phyloP scores from a whole-genome alignment of 2,797 vertebrate species.

The Microtus californicus region DNA sequence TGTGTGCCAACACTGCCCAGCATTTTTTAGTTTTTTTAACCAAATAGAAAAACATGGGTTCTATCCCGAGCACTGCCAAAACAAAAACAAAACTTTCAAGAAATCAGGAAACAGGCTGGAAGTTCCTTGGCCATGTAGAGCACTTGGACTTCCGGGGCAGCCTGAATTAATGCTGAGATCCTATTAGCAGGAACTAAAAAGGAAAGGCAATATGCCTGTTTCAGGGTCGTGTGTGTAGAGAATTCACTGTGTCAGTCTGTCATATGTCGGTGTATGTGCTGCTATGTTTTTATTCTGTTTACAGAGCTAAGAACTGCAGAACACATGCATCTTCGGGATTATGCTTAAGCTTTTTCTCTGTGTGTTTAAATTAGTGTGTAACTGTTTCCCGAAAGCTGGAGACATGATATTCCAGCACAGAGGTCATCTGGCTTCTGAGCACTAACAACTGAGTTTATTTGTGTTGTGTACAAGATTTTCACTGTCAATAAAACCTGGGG shows the following conservation, averaged over 20 bases:
- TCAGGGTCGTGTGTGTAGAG: constrained; percentile 5
- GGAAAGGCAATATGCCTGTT: neutral
- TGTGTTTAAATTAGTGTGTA: constrained; percentile 70
- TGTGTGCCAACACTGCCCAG: neutral
- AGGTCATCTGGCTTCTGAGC: constrained; percentile 62
- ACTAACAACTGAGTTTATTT: constrained; percentile 73
- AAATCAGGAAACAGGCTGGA: neutral
- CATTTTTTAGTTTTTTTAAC: neutral
- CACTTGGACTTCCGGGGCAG: neutral
- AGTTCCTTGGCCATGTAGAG: neutral
- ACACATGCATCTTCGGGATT: constrained; percentile 52
- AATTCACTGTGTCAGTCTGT: neutral
- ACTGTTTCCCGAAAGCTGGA: constrained; percentile 65
- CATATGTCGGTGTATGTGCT: neutral
- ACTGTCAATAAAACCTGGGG: constrained; percentile 56
- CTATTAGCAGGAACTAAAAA: neutral
- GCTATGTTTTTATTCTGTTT: constrained; percentile 51
- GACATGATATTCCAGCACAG: constrained; percentile 53
- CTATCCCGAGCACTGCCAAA: neutral
- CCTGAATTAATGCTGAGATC: neutral
- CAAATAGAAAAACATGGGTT: neutral
- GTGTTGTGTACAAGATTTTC: constrained; percentile 84
- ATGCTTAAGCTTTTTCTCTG: constrained; percentile 55
- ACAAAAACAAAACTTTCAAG: neutral
- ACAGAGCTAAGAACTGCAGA: neutral